These are phyloP conservation scores for Apodemus agrarius DNA, from an alignment of 2,797 vertebrate genomes.

Conservation along the genomic window DNA sequence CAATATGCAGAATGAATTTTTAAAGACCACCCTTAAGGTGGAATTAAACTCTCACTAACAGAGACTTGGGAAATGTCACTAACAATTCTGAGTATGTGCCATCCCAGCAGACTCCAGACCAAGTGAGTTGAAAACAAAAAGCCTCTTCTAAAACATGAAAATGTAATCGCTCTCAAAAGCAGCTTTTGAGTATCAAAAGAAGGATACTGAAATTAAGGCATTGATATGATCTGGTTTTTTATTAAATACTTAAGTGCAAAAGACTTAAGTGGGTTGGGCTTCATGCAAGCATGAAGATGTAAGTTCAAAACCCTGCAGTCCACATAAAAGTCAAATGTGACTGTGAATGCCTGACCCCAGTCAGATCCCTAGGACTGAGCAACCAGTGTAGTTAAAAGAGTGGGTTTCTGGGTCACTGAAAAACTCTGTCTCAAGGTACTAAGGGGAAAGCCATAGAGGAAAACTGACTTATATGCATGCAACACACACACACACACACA, in stretches of 20 bases:
- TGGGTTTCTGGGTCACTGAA: background rate
- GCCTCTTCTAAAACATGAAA: conserved; percentile 14
- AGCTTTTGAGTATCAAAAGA: conserved; percentile 30
- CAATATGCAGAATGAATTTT: conserved; percentile 63
- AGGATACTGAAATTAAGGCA: background rate
- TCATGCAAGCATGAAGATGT: background rate
- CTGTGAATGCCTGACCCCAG: background rate
- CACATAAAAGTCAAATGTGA: background rate
- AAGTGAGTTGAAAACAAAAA: conserved; percentile 6
- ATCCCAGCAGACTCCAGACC: background rate
- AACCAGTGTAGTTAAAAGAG: background rate
- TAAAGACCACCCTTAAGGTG: conserved; percentile 26
- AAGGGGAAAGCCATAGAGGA: background rate
- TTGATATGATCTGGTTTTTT: background rate
- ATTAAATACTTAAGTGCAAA: conserved; percentile 26
- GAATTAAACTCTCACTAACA: conserved; percentile 53
- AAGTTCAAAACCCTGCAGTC: background rate
- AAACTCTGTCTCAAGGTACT: background rate
- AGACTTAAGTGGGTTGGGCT: background rate
- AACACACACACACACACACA: no score
- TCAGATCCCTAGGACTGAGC: background rate
- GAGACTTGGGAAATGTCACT: conserved; percentile 6
- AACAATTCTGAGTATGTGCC: conserved; percentile 44
- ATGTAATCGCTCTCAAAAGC: background rate
- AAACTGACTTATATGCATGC: background rate